Evolutionary conservation across 2,888 invertebrate genomes (phyloP).

Genomic region (Norana najaformis): DNA sequence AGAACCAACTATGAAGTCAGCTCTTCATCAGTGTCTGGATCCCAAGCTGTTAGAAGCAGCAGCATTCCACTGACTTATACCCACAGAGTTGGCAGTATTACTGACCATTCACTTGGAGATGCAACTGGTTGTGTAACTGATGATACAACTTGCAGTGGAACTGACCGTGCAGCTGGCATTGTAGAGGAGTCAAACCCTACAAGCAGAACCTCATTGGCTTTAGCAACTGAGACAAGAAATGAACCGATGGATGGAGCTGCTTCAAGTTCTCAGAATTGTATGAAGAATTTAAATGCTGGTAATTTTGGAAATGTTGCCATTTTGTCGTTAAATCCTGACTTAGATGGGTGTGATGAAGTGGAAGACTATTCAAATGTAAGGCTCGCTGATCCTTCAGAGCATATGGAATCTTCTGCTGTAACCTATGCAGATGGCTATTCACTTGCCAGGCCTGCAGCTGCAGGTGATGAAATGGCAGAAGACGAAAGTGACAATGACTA

Average conservation of each 20-base stretch:
- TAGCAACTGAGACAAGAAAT: background rate
- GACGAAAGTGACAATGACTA: background rate
- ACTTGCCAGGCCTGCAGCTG: background rate
- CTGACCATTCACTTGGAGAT: no score
- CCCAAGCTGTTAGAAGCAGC: no score
- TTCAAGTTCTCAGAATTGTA: background rate
- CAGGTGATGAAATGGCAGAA: background rate
- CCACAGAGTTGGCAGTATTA: no score
- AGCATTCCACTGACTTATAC: no score
- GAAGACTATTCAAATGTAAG: conserved; percentile 13
- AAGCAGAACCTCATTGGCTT: background rate
- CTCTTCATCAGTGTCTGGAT: no score
- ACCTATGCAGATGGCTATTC: background rate
- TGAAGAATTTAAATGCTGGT: background rate
- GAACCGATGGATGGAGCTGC: background rate
- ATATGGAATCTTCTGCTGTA: background rate
- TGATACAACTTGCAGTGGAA: no score
- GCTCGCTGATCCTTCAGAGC: conserved; percentile 5
- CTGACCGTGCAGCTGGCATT: no score
- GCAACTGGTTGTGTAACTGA: no score
- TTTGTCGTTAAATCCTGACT: background rate
- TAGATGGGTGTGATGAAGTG: background rate
- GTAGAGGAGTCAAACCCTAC: background rate
- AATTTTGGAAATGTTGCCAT: background rate
- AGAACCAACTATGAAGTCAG: no score